phyloP scores from a whole-genome alignment of 2,797 vertebrate genomes.

The Graptemys geographica region DNA sequence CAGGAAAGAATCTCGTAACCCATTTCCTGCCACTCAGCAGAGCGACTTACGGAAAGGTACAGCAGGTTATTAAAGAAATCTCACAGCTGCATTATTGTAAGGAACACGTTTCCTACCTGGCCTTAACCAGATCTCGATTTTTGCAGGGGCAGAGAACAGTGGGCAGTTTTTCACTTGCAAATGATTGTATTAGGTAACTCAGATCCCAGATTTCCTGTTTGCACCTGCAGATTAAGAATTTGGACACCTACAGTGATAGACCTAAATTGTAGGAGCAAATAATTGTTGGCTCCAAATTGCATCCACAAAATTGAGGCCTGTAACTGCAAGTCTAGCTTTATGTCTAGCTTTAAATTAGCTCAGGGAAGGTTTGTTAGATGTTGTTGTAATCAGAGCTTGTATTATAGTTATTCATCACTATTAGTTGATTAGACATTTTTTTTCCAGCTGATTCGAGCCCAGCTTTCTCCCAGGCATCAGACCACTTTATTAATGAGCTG shows the following conservation, averaged over 20 bases:
- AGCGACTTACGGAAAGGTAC: conserved; percentile 21
- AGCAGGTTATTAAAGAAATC: background rate
- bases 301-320: background rate
- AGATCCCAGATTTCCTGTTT: conserved; percentile 10
- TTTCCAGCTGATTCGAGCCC: background rate
- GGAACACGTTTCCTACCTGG: background rate
- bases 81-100: background rate
- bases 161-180: background rate
- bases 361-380: conserved; percentile 32
- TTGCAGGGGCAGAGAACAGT: background rate
- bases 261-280: conserved; percentile 17
- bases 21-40: background rate
- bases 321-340: background rate
- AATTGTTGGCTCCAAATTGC: background rate
- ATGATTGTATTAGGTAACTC: background rate
- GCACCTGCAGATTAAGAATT: conserved; percentile 5
- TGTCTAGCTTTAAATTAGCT: conserved; percentile 36
- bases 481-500: conserved; percentile 63
- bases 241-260: background rate
- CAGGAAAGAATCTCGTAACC: conserved; percentile 20
- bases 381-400: conserved; percentile 18
- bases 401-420: conserved; percentile 61
- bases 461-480: conserved; percentile 41
- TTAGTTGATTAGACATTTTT: conserved; percentile 44
- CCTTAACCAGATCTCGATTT: background rate